phyloP scores from a whole-genome alignment of 2,113 vertebrate species.

The Ibidorhyncha struthersii region DNA sequence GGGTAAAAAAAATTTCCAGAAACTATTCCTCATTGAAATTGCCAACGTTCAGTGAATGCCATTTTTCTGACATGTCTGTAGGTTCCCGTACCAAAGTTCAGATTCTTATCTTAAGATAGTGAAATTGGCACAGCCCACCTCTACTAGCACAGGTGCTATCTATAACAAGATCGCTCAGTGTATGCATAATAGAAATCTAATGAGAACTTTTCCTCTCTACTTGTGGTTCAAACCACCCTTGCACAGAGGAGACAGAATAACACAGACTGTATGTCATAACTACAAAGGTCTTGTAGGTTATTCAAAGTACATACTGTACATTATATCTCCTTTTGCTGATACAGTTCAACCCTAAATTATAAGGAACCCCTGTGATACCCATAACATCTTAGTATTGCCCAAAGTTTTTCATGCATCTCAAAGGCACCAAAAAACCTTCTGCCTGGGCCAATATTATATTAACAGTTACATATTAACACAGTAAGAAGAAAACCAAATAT shows the following conservation, averaged over 20 bases:
- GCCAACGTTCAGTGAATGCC: background rate
- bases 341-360: background rate
- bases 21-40: background rate
- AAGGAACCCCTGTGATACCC: background rate
- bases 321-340: background rate
- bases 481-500: background rate
- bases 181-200: background rate
- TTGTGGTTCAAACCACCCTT: background rate
- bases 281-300: background rate
- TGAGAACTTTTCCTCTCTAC: background rate
- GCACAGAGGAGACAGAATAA: background rate
- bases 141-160: background rate
- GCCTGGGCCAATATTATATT: background rate
- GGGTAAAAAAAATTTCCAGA: background rate
- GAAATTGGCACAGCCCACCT: background rate
- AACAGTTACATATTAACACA: background rate
- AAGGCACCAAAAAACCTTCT: background rate
- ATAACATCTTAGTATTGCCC: background rate
- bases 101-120: background rate
- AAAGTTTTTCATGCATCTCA: background rate
- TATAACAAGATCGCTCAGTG: background rate
- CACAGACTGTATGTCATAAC: background rate
- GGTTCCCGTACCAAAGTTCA: background rate
- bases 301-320: background rate
- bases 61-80: background rate